Evolutionary conservation across 92 coral and sea anemone genomes (phyloP).

Genomic region (Epizoanthus rinbou): DNA sequence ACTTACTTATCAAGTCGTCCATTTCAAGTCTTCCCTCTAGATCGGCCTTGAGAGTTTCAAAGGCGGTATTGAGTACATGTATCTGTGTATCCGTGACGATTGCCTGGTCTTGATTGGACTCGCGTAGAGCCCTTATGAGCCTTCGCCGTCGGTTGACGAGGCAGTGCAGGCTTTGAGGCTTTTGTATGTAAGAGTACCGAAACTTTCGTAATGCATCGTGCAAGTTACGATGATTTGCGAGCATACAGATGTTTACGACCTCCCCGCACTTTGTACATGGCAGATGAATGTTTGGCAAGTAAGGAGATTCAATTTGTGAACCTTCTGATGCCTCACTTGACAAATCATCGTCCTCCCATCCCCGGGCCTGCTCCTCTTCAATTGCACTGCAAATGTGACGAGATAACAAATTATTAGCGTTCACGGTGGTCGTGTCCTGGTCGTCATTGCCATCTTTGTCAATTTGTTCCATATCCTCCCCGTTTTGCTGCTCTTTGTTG

Average conservation of each 20-base stretch:
- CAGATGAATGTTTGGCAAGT: constrained; percentile 74
- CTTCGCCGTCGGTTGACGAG: constrained; percentile 66
- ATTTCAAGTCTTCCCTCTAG: constrained; percentile 60
- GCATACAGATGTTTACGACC: constrained; percentile 74
- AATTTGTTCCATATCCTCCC: constrained; percentile 48
- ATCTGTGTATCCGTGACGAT: constrained; percentile 57
- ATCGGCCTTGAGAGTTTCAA: constrained; percentile 77
- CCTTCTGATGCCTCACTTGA: constrained; percentile 37
- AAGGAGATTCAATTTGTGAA: constrained; percentile 4
- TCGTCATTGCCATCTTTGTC: constrained; percentile 47
- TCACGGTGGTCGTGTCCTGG: constrained; percentile 15
- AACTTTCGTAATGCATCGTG: constrained; percentile 85
- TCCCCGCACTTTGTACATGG: constrained; percentile 85
- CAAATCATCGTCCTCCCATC: constrained; percentile 20
- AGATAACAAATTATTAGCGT: constrained; percentile 12
- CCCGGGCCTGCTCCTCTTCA: not conserved
- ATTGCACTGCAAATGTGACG: not conserved
- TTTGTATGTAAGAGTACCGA: constrained; percentile 67
- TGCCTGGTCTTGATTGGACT: constrained; percentile 47
- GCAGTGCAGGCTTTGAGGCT: constrained; percentile 57
- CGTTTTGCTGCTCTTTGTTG: constrained; percentile 3
- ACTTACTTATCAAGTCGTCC: constrained; percentile 41
- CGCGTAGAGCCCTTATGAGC: constrained; percentile 68
- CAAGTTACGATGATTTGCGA: constrained; percentile 75
- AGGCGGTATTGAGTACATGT: constrained; percentile 83